Percentiles rank a stretch among this genome's conserved stretches.
Evolutionary conservation across 2,888 invertebrate species (phyloP).

Genomic region (Empis livida): DNA sequence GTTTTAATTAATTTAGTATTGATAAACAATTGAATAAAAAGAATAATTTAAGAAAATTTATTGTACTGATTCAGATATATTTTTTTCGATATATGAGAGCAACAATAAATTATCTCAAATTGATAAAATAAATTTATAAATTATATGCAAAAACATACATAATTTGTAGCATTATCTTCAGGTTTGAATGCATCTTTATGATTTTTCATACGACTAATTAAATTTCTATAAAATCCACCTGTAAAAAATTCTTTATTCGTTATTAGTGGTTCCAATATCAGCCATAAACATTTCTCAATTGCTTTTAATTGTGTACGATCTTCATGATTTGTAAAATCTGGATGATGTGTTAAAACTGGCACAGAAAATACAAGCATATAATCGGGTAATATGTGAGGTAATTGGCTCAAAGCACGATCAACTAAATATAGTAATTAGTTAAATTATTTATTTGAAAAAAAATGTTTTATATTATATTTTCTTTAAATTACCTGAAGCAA

Average conservation of each 20-base stretch:
- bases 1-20: too few relatives aligned
- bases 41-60: too few relatives aligned
- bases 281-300: conserved; percentile 82
- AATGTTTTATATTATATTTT: conserved; percentile 4
- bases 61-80: too few relatives aligned
- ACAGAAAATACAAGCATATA: conserved; percentile 96
- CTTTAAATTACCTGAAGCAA: conserved; percentile 38
- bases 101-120: too few relatives aligned
- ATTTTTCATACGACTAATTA: conserved; percentile 89
- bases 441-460: too few relatives aligned
- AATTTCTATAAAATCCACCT: conserved; percentile 87
- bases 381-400: conserved; percentile 86
- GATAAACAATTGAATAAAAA: too few relatives aligned
- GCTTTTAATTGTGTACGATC: conserved; percentile 63
- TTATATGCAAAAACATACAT: conserved; percentile 47
- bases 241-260: conserved; percentile 88
- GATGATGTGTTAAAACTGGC: conserved; percentile 88
- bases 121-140: conserved; percentile 15
- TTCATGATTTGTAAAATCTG: conserved; percentile 63
- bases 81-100: too few relatives aligned
- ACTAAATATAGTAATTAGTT: conserved; percentile 28
- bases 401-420: conserved; percentile 59
- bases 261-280: conserved; percentile 86
- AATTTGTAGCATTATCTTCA: conserved; percentile 69
- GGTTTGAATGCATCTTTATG: conserved; percentile 80